These are phyloP conservation scores for Drosophila tripunctata DNA, from an alignment of 2,888 invertebrate genomes.

Conservation along the genomic window DNA sequence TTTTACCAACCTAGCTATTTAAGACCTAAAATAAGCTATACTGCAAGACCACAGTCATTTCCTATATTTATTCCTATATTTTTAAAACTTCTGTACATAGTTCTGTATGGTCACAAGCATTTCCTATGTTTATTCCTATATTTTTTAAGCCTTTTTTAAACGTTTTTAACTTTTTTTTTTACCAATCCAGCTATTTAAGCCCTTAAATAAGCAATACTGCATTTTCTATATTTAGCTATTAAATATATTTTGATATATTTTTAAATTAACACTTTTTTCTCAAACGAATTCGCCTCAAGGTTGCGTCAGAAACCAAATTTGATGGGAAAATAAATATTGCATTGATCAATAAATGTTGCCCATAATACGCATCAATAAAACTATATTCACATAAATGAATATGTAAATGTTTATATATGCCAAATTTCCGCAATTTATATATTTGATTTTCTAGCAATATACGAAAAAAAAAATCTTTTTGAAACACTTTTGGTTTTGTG, in stretches of 20 bases:
- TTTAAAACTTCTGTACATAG: no score
- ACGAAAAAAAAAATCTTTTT: constrained; percentile 22
- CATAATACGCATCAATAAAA: constrained; percentile 22
- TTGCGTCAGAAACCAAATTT: constrained; percentile 5
- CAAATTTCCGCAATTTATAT: constrained; percentile 31
- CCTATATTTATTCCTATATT: no score
- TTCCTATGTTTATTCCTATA: no score
- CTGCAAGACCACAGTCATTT: no score
- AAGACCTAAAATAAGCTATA: no score
- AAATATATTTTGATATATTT: neutral
- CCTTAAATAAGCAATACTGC: no score
- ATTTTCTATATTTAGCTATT: neutral
- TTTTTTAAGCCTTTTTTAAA: no score
- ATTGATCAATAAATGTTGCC: constrained; percentile 29
- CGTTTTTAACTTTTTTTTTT: no score
- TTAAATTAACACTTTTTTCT: neutral
- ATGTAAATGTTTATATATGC: constrained; percentile 25
- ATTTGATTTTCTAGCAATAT: constrained; percentile 25
- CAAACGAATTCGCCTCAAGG: constrained; percentile 4
- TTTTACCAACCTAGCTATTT: no score
- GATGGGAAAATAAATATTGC: constrained; percentile 2
- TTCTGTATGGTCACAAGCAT: no score
- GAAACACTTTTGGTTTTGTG: constrained; percentile 34
- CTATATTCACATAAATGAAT: constrained; percentile 12
- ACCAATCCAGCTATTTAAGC: no score